Evolutionary conservation across 1,140 invertebrate genomes (phyloP).

Genomic region (Drosophila willistoni): DNA sequence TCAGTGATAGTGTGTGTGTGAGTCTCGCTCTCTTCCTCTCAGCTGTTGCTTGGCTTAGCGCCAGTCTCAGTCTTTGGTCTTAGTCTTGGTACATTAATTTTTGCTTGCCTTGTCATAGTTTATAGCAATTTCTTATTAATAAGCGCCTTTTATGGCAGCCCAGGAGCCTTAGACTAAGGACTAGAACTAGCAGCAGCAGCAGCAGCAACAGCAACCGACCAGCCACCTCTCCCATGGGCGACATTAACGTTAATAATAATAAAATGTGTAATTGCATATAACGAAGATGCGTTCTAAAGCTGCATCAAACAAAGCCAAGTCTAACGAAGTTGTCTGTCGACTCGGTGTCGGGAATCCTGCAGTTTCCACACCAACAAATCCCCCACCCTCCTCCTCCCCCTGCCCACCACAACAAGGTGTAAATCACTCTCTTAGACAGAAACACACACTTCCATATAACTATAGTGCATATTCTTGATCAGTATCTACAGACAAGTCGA

Average conservation of each 20-base stretch:
- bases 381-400: not conserved
- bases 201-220: not conserved
- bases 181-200: not conserved
- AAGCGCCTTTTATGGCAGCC: conserved; percentile 71
- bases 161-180: conserved; percentile 28
- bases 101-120: conserved; percentile 42
- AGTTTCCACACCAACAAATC: conserved; percentile 2
- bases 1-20: not conserved
- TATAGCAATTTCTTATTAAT: conserved; percentile 76
- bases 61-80: conserved; percentile 12
- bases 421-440: conserved; percentile 72
- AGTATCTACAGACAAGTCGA: not conserved
- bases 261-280: conserved; percentile 75
- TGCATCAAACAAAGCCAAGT: not conserved
- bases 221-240: conserved; percentile 55
- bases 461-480: not conserved
- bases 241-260: conserved; percentile 79
- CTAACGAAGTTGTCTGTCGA: conserved; percentile 8
- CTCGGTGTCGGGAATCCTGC: conserved; percentile 11
- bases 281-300: conserved; percentile 31
- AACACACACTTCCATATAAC: conserved; percentile 18
- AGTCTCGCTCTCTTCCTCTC: conserved; percentile 16
- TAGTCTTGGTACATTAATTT: conserved; percentile 4
- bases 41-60: conserved; percentile 53
- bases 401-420: conserved; percentile 41